Base-by-base conservation (phyloP, 2,113 vertebrate genomes). In the Dicerorhinus sumatrensis region DNA sequence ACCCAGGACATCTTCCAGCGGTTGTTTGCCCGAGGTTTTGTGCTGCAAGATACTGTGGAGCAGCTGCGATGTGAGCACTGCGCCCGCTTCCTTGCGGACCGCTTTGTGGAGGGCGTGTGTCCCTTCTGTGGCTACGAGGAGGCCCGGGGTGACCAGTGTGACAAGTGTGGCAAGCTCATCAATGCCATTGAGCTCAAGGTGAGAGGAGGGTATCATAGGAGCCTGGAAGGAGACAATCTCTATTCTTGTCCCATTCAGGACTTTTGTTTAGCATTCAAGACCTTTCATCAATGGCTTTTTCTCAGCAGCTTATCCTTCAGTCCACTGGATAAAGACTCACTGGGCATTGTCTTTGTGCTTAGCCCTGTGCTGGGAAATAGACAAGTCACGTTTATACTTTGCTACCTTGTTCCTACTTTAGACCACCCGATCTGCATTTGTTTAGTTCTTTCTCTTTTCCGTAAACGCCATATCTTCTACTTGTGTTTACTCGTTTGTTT, bases 131-230 rank as follows among this genome's bases (percentile, higher is more conserved):
- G 81, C 91, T 99, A 99, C 6, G 98, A 99, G 7, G 99, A 99
- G 94, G 99, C 99, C 33, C 99, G 99, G 0, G 99, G 99, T 6
- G 99, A 99, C 98, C 99, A 99, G 96, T 99, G 99, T 51, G 99
- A 99, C 97, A 99, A 99, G 75, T 99, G 99, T 11, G 99, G 99
- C n/a, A 99, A 99, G 3, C 99, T 99, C 93, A 99, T 99, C 98
- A 99, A 99, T 16, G 99, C 99, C 4, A 98, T 99, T 93, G 99
- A 99, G 96, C 99, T 99, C 81, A 99, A 99, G 99, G 99, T 99
- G 96, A 96, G 83, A 48, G 5, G 58, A 67, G 25, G n/a, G 33
- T 33, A 33, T 70, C 36, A 18, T 67, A 33, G 70, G 39, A 79
- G 13, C 67, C 58, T 2, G 27, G 54, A 42, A 80, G 42, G 79